Conservation (phyloP, 2,113 vertebrate genomes). For the Corythaeola cristata region DNA sequence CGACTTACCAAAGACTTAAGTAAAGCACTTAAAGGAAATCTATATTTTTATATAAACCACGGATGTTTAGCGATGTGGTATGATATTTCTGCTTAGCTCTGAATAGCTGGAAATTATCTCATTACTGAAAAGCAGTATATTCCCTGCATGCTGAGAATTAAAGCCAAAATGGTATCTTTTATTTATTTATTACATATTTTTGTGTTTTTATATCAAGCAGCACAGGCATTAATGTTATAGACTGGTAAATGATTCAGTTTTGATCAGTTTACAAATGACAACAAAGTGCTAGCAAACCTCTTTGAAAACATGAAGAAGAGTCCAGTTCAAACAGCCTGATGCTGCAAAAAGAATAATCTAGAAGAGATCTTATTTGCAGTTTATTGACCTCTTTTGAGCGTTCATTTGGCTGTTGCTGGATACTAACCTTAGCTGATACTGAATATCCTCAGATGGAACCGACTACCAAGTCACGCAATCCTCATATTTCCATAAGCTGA, state of each 20-base stretch:
- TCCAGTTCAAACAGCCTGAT: background rate
- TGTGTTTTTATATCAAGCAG: background rate
- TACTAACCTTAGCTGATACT: constrained; percentile 56
- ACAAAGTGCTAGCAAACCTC: background rate
- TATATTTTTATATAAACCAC: constrained; percentile 75
- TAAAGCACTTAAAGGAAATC: constrained; percentile 79
- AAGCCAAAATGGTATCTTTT: background rate
- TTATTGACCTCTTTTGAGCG: background rate
- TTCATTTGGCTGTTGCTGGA: constrained; percentile 8
- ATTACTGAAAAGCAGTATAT: background rate
- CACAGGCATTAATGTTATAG: background rate
- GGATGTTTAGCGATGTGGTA: constrained; percentile 64
- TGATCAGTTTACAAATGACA: background rate
- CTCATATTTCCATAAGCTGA: constrained; percentile 62
- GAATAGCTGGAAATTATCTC: constrained; percentile 48
- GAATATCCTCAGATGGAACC: constrained; percentile 21
- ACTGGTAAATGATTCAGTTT: background rate
- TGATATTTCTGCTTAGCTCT: constrained; percentile 52
- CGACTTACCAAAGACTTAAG: constrained; percentile 62
- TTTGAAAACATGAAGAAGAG: background rate
- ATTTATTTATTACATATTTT: background rate
- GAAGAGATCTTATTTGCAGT: background rate
- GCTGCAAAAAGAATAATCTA: background rate
- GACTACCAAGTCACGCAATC: constrained; percentile 39
- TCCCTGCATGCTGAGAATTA: background rate